phyloP scores from a whole-genome alignment of 2,888 invertebrate species.

The Chrysomela aeneicollis region DNA sequence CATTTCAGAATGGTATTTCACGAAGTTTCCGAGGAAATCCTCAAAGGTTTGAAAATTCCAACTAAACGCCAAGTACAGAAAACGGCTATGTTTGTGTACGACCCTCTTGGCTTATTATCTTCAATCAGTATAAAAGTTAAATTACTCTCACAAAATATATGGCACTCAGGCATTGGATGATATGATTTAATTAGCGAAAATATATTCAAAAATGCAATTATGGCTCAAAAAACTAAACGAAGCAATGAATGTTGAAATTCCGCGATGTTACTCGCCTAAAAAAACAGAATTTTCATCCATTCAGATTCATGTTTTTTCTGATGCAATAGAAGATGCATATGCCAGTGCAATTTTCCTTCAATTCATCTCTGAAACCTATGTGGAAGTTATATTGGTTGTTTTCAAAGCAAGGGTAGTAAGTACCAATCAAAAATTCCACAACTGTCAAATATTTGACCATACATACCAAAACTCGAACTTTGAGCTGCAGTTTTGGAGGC shows the following conservation, averaged over 20 bases:
- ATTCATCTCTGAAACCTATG: neutral
- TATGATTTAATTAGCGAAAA: neutral
- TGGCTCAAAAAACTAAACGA: neutral
- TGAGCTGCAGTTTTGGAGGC: no score
- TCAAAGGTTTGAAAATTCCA: neutral
- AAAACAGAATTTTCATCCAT: no score
- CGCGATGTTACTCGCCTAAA: no score
- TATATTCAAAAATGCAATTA: neutral
- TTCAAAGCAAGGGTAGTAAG: neutral
- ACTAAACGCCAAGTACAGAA: no score
- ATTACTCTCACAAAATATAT: constrained; percentile 6
- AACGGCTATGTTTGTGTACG: no score
- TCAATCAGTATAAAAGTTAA: no score
- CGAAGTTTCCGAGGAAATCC: constrained; percentile 3
- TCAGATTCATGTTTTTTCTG: no score
- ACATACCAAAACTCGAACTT: neutral
- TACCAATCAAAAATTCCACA: neutral
- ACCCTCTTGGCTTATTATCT: no score
- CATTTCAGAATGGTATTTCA: constrained; percentile 5
- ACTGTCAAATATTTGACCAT: no score
- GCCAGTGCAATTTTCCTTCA: no score
- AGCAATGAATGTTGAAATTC: no score
- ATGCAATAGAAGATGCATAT: no score
- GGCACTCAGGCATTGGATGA: constrained; percentile 12
- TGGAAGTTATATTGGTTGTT: neutral